These are phyloP conservation scores for Anoplius nigerrimus DNA, from an alignment of 2,888 invertebrate genomes.

Conservation along the genomic window DNA sequence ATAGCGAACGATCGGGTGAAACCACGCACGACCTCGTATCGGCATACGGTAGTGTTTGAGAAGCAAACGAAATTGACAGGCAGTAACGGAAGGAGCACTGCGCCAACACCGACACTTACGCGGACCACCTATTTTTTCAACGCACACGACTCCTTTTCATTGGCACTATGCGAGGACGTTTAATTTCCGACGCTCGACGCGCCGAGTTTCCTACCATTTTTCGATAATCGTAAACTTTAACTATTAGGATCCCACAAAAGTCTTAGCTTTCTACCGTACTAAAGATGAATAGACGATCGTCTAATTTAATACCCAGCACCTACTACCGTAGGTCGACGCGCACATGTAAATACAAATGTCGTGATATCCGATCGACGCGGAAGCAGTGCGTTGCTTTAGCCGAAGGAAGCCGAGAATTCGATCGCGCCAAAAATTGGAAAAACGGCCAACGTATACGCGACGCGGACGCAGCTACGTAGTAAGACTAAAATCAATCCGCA, in stretches of 20 bases:
- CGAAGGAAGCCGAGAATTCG: neutral
- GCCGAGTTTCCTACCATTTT: conserved; percentile 7
- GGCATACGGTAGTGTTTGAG: too few species aligned
- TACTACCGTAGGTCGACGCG: conserved; percentile 1
- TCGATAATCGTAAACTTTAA: neutral
- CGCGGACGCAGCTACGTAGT: neutral
- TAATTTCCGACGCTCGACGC: neutral
- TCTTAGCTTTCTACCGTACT: conserved; percentile 17
- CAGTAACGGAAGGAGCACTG: too few species aligned
- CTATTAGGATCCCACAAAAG: neutral
- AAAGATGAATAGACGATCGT: neutral
- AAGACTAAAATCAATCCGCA: conserved; percentile 2
- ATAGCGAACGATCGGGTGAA: too few species aligned
- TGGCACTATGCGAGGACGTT: neutral
- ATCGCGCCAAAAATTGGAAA: neutral
- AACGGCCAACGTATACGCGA: neutral
- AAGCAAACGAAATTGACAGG: too few species aligned
- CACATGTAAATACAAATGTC: conserved; percentile 14
- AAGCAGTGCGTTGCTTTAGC: conserved; percentile 3
- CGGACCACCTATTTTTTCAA: too few species aligned
- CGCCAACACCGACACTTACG: too few species aligned
- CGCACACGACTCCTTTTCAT: too few species aligned
- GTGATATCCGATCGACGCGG: conserved; percentile 6
- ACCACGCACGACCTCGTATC: too few species aligned
- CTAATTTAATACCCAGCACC: conserved; percentile 17